Evolutionary conservation across 2,797 vertebrate genomes (phyloP).

Genomic region (Discoglossus pictus): DNA sequence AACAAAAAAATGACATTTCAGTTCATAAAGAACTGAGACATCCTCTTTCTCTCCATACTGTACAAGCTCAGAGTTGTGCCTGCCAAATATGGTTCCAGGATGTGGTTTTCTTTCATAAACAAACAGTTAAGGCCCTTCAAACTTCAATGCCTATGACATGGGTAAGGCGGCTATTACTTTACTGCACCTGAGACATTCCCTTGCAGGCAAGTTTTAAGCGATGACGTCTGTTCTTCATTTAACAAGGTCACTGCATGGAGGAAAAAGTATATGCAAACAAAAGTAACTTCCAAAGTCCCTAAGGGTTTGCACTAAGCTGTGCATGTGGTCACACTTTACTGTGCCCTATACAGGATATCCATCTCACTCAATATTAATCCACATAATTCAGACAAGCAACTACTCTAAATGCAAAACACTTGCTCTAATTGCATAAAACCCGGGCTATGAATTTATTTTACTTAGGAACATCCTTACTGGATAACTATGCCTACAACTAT

Average conservation of each 20-base stretch:
- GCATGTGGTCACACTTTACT: background rate
- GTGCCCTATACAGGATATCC: background rate
- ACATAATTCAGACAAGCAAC: too few species aligned
- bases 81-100: slow-evolving; percentile 58
- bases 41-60: slow-evolving; percentile 26
- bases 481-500: too few species aligned
- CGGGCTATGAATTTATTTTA: too few species aligned
- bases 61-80: slow-evolving; percentile 35
- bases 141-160: slow-evolving; percentile 40
- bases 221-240: slow-evolving; percentile 32
- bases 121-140: slow-evolving; percentile 52
- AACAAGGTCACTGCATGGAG: slow-evolving; percentile 1
- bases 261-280: slow-evolving; percentile 19
- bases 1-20: slow-evolving; percentile 4
- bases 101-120: slow-evolving; percentile 49
- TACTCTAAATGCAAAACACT: too few species aligned
- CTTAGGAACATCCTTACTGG: too few species aligned
- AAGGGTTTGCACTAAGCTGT: background rate
- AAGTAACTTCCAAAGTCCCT: background rate
- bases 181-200: slow-evolving; percentile 24
- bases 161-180: slow-evolving; percentile 31
- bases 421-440: too few species aligned
- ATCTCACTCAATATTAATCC: background rate
- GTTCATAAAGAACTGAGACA: slow-evolving; percentile 17
- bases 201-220: background rate